Evolutionary conservation across 2,113 vertebrate genomes (phyloP), one percentile per base, ranked within the genome.

Genomic region (Hymenochirus boettgeri): DNA sequence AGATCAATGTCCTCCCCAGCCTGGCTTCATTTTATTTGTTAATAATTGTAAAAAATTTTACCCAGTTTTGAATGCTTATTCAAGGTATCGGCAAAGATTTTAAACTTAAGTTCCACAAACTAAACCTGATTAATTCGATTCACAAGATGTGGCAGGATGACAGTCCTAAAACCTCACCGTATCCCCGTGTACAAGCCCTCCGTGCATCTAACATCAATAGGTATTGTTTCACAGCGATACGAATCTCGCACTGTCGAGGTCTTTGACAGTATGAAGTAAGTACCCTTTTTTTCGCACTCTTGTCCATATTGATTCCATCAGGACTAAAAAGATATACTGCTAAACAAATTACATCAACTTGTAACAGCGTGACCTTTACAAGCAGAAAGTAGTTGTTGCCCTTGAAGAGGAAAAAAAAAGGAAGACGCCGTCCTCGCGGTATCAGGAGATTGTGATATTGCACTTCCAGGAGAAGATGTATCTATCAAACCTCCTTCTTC

Each of bases 401-500:
- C 63, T 65, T 65, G 53, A 65, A 57, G 65, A n/a, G n/a, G n/a
- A n/a, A n/a, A n/a, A n/a, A 53, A 42, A 52, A 60, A 52, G 57
- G 56, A 31, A 29, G 56, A 60, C 56, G 17, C 57, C 31, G 56
- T 60, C 65, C 47, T 69, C 31, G 8, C 4, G 7, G 57, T 69
- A 69, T 69, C 57, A 69, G 29, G 65, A 69, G 57, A 69, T 69
- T 59, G 12, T 69, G 65, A 69, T 59, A 59, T 60, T 60, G 46
- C 65, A 69, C 65, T 69, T 69, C 45, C 55, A 53, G 65, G 26
- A 60, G 65, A 52, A 69, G 65, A 69, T 29, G 47, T 48, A 59
- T 69, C 56, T 69, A 69, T 69, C 65, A 69, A 45, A 37, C 47
- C 65, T 35, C 39, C 65, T 26, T 48, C 56, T 53, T 42, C 57